These are phyloP conservation scores for Prochilodus magdalenae DNA, from an alignment of 2,113 vertebrate species.

Conservation along the genomic window DNA sequence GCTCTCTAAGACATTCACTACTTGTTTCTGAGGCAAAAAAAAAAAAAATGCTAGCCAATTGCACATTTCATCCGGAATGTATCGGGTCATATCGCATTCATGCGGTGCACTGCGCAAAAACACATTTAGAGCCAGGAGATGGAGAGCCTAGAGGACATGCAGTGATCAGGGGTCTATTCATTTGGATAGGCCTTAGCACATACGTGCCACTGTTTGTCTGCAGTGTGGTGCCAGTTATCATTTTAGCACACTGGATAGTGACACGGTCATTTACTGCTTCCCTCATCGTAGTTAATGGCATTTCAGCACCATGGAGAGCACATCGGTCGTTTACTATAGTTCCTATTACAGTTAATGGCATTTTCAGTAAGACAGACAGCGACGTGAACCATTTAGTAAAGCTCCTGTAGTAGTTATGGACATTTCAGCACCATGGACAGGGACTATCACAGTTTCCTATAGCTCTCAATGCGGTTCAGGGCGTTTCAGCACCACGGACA, in stretches of 20 bases:
- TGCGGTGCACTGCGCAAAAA: constrained; percentile 56
- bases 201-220: background rate
- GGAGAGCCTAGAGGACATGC: background rate
- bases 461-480: no score
- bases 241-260: background rate
- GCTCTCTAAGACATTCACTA: constrained; percentile 71
- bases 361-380: constrained; percentile 59
- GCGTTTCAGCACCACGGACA: no score
- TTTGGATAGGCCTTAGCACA: background rate
- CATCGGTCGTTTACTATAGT: no score
- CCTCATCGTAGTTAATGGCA: no score
- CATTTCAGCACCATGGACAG: constrained; percentile 57
- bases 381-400: background rate
- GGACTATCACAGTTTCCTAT: no score
- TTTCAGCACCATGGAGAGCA: no score
- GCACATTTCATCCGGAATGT: constrained; percentile 56
- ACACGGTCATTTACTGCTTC: no score
- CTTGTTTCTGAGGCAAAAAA: constrained; percentile 71
- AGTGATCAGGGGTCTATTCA: background rate
- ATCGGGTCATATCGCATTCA: constrained; percentile 23
- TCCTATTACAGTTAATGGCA: constrained; percentile 11
- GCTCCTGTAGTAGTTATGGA: background rate
- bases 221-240: no score
- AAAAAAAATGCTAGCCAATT: constrained; percentile 65
- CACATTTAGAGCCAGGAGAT: constrained; percentile 3